A percentile compares a stretch with the other conserved stretches of the same genome.
Conservation (phyloP, 2,797 vertebrate genomes). For the Salmo trutta region DNA sequence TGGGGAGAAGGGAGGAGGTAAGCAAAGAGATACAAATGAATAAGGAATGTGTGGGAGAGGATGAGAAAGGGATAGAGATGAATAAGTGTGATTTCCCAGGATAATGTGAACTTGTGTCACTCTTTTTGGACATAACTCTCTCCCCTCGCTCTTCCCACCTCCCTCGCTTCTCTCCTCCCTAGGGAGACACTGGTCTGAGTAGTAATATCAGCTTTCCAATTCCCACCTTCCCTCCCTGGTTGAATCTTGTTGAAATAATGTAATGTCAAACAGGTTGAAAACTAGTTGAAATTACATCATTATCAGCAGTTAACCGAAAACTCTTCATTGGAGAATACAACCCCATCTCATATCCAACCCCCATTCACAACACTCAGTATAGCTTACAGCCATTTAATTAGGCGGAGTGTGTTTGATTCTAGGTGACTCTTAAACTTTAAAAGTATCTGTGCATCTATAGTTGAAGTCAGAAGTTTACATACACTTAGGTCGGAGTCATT, state of each 20-base stretch:
- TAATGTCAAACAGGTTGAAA: no score
- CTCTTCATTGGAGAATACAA: not conserved
- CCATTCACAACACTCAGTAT: not conserved
- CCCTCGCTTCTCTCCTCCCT: not conserved
- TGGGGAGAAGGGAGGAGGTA: no score
- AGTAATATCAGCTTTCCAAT: not conserved
- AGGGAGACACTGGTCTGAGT: not conserved
- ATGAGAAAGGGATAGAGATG: not conserved
- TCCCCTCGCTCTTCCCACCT: not conserved
- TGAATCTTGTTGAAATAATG: no score
- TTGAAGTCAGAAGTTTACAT: no score
- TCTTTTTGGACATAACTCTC: not conserved
- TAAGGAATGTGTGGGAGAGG: not conserved
- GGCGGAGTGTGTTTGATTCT: not conserved
- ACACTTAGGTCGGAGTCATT: no score
- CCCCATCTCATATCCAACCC: not conserved
- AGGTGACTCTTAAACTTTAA: not conserved
- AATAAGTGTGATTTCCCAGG: conserved; percentile 9
- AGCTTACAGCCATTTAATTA: no score
- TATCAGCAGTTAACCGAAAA: not conserved
- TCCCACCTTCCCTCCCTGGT: not conserved
- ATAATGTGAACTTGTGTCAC: no score
- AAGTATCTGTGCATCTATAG: not conserved
- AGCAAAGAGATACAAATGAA: no score
- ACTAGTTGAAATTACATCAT: no score